Conservation (phyloP, 2,888 invertebrate genomes). For the Callyntrura sp. region DNA sequence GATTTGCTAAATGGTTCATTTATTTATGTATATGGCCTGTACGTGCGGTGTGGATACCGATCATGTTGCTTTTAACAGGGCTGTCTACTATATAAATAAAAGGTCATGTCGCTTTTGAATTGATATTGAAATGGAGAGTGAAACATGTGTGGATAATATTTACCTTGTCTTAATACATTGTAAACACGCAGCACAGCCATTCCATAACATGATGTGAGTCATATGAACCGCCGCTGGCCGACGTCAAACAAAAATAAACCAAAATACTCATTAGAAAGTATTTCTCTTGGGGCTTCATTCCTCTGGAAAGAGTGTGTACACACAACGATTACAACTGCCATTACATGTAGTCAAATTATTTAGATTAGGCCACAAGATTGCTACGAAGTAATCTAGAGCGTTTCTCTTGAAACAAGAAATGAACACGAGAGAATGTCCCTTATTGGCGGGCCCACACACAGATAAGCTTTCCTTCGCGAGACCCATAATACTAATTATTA, state of each 20-base stretch:
- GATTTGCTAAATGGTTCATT: constrained; percentile 71
- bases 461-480: constrained; percentile 50
- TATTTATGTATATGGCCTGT: constrained; percentile 59
- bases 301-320: neutral
- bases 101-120: constrained; percentile 49
- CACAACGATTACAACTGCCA: neutral
- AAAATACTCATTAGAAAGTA: constrained; percentile 31
- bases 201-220: neutral
- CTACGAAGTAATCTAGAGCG: neutral
- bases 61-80: constrained; percentile 18
- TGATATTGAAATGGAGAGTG: constrained; percentile 47
- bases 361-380: constrained; percentile 56
- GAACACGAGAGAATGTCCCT: neutral
- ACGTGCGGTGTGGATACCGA: constrained; percentile 17
- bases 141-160: constrained; percentile 20
- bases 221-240: neutral
- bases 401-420: constrained; percentile 23
- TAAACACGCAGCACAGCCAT: constrained; percentile 28
- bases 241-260: constrained; percentile 19
- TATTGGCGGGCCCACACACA: constrained; percentile 46
- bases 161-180: constrained; percentile 4
- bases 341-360: constrained; percentile 51
- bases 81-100: constrained; percentile 41
- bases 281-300: constrained; percentile 26
- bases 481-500: neutral